Evolutionary conservation across 2,797 vertebrate genomes (phyloP).

Genomic region (Peromyscus melanophrys): DNA sequence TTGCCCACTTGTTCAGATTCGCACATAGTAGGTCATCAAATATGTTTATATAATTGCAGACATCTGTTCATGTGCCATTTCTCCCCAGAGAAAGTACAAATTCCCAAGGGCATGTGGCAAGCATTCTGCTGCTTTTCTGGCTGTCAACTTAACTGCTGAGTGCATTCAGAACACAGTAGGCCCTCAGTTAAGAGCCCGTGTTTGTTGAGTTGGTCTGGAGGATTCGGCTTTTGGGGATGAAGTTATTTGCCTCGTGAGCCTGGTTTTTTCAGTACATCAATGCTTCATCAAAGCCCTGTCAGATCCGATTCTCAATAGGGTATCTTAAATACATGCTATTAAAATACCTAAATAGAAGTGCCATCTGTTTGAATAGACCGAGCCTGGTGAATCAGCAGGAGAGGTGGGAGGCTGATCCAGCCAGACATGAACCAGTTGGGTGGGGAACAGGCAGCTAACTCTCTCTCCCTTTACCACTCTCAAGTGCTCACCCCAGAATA

Average conservation of each 20-base stretch:
- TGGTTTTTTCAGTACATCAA: constrained; percentile 73
- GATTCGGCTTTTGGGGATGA: constrained; percentile 56
- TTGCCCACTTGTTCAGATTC: constrained; percentile 8
- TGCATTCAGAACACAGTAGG: not conserved
- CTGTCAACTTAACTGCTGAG: constrained; percentile 1
- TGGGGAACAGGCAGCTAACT: constrained; percentile 65
- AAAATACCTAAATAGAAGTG: constrained; percentile 88
- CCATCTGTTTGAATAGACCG: constrained; percentile 87
- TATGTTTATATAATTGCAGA: constrained; percentile 25
- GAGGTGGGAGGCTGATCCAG: constrained; percentile 85
- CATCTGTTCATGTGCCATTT: constrained; percentile 1
- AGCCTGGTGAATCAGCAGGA: constrained; percentile 86
- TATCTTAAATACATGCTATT: constrained; percentile 87
- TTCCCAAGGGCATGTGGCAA: not conserved
- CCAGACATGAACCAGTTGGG: constrained; percentile 64
- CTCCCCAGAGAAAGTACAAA: constrained; percentile 25
- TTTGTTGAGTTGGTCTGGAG: constrained; percentile 54
- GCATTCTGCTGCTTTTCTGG: constrained; percentile 24
- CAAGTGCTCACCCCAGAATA: constrained; percentile 50
- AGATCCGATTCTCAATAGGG: constrained; percentile 82
- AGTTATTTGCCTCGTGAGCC: constrained; percentile 64
- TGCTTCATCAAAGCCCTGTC: constrained; percentile 80
- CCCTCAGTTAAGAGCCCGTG: constrained; percentile 33
- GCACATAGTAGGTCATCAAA: constrained; percentile 2
- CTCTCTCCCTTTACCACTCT: constrained; percentile 38